A percentile compares a stretch with the other conserved stretches of the same genome.
These are phyloP conservation scores for Drosophila nasuta DNA, from an alignment of 1,140 invertebrate species.

Conservation along the genomic window DNA sequence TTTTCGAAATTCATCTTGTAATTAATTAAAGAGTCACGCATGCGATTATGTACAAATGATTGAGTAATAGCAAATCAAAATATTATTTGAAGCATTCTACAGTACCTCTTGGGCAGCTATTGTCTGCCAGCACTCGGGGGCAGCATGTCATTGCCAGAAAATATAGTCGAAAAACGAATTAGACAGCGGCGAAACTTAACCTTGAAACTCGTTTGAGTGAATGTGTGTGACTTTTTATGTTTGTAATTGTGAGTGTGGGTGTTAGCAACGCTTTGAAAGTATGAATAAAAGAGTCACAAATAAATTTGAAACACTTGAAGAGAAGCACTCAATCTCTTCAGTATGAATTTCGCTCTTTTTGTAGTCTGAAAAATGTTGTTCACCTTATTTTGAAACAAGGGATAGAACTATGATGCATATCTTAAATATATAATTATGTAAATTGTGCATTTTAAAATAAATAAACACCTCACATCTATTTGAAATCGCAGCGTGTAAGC, in stretches of 20 bases:
- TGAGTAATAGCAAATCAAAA: not conserved
- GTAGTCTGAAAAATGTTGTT: too few species aligned
- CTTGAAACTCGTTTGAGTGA: conserved; percentile 67
- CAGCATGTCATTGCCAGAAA: not conserved
- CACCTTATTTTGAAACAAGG: too few species aligned
- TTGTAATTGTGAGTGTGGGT: not conserved
- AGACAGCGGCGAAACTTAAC: conserved; percentile 64
- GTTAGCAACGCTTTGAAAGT: not conserved
- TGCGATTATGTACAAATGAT: conserved; percentile 12
- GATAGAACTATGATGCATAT: not conserved
- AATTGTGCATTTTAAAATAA: too few species aligned
- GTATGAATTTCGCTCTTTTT: too few species aligned
- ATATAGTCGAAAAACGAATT: conserved; percentile 47
- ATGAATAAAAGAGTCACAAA: conserved; percentile 55
- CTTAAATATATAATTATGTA: too few species aligned
- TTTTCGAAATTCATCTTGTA: conserved; percentile 22
- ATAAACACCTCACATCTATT: not conserved
- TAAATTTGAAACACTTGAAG: conserved; percentile 56
- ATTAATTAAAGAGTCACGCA: conserved; percentile 66
- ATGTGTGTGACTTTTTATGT: conserved; percentile 24
- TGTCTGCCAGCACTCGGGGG: too few species aligned
- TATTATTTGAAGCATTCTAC: too few species aligned
- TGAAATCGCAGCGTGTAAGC: not conserved
- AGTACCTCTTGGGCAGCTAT: too few species aligned
- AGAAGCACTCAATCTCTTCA: too few species aligned